Evolutionary conservation across 2,888 invertebrate species (phyloP).

Genomic region (Eristalis pertinax): DNA sequence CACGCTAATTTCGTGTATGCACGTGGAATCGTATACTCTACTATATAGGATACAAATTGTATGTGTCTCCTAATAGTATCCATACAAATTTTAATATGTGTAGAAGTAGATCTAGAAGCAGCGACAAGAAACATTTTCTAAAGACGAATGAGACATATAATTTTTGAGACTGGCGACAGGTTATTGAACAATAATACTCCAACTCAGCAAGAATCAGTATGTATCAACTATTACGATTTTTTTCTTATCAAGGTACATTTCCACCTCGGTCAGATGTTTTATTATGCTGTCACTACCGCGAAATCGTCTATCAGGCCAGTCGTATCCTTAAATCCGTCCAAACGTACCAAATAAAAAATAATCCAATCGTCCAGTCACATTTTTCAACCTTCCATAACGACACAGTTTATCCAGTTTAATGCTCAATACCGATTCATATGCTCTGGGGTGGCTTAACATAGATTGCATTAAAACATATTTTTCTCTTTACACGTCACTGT

Average conservation of each 20-base stretch:
- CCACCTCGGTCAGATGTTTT: background rate
- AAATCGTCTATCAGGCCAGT: background rate
- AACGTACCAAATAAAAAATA: background rate
- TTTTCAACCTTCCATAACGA: background rate
- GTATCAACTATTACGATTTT: too few species aligned
- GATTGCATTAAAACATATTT: constrained; percentile 57
- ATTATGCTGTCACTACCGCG: background rate
- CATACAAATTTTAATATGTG: too few species aligned
- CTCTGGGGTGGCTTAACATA: constrained; percentile 44
- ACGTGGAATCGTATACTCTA: too few species aligned
- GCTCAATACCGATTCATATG: constrained; percentile 43
- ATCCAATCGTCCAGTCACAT: background rate
- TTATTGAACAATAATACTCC: too few species aligned
- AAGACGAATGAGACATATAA: too few species aligned
- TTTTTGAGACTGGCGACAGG: too few species aligned
- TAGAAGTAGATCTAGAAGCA: too few species aligned
- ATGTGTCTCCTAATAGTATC: too few species aligned
- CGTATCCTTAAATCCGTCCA: background rate
- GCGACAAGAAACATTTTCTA: too few species aligned
- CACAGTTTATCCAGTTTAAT: background rate
- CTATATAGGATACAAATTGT: too few species aligned
- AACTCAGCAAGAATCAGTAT: too few species aligned
- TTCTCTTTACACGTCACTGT: constrained; percentile 55
- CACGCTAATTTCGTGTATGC: too few species aligned
- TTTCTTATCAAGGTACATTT: background rate